phyloP scores from a whole-genome alignment of 2,797 vertebrate genomes.

The Babyrousa celebensis region DNA sequence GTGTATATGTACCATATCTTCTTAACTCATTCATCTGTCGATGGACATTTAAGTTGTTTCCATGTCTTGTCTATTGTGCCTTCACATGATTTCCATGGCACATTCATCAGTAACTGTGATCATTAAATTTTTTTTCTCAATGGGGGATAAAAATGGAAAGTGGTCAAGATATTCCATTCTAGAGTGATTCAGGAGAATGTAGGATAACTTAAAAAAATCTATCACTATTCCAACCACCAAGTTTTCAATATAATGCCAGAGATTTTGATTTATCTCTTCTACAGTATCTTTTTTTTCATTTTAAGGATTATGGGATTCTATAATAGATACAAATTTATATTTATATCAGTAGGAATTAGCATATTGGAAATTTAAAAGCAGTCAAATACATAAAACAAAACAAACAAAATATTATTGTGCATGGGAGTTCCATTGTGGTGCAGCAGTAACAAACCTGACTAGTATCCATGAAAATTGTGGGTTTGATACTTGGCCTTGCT shows the following conservation, averaged over 20 bases:
- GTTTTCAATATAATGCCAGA: not conserved
- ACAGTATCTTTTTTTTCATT: not conserved
- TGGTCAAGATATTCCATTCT: not conserved
- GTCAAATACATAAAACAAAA: not conserved
- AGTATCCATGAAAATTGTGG: too few species aligned
- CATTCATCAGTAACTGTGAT: not conserved
- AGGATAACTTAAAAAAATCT: not conserved
- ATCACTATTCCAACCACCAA: not conserved
- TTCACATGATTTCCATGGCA: not conserved
- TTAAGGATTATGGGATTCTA: not conserved
- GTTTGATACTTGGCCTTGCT: too few species aligned
- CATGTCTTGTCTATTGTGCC: too few species aligned
- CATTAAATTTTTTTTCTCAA: not conserved
- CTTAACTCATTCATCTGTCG: too few species aligned
- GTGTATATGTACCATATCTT: too few species aligned
- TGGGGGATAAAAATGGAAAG: not conserved
- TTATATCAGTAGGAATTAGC: not conserved
- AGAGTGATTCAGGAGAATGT: not conserved
- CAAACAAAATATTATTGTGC: not conserved
- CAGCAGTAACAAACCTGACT: too few species aligned
- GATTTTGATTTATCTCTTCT: conserved; percentile 26
- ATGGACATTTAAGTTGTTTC: too few species aligned
- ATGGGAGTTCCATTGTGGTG: too few species aligned
- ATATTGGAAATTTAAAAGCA: conserved; percentile 23
- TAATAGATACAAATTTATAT: not conserved